Evolutionary conservation across 2,797 vertebrate species (phyloP), one percentile per base, ranked within the genome.

Genomic region (Poecilia velifera): DNA sequence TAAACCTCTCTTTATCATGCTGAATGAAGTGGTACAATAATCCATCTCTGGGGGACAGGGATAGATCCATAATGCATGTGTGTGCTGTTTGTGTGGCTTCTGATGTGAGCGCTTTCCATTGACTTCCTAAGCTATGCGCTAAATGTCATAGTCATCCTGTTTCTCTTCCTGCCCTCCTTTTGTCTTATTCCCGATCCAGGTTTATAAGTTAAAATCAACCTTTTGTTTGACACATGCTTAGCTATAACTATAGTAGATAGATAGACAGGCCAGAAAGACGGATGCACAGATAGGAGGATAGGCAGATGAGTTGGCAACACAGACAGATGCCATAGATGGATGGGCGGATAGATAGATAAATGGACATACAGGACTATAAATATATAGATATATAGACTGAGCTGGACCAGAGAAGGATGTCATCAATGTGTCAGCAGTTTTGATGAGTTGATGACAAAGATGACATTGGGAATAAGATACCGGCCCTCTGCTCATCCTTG

Each of bases 361-460:
- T 41, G 31, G 20, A 78, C 55, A 79, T n/a, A 82, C 31, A 66
- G 28, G 71, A 71, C 7, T 64, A 36, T 64, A 64, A 74, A 82
- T 81, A 78, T 78, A 87, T 83, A 73, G 55, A 81, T 47, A 71
- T 43, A 76, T 73, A 81, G 78, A 62, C 82, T 76, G 80, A 85
- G 75, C 81, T 77, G 59, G 72, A 80, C 84, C 81, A 81, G 76
- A 62, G 70, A 81, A 53, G 75, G 66, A 82, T 87, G 87, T 91
- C 88, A 92, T 89, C 88, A 88, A 31, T 83, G 85, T 92, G 90
- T 94, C 94, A 92, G 90, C 87, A 13, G 72, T 91, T 90, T 90
- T 89, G 90, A 90, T 77, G 84, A 81, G 90, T 85, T 86, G 88
- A 90, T 90, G 78, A 81, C 78, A 78, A 78, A 84, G 89, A 90